Evolutionary conservation across 2,797 vertebrate species (phyloP).

Genomic region (Hyperoplus lanceolatus): DNA sequence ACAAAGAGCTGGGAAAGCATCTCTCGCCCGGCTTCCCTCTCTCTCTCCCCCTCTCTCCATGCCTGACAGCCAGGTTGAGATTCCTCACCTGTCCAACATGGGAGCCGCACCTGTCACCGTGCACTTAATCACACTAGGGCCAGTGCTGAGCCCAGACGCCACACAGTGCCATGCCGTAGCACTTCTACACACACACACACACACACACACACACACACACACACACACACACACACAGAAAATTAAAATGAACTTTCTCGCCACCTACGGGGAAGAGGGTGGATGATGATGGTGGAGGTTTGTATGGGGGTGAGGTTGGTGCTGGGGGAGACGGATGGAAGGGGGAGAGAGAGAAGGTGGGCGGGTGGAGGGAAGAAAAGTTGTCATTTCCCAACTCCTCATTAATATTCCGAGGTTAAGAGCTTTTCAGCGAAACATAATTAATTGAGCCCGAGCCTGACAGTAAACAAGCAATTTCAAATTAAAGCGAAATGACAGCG

Average conservation of each 20-base stretch:
- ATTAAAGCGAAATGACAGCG: constrained; percentile 99
- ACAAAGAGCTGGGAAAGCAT: constrained; percentile 78
- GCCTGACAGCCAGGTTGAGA: constrained; percentile 87
- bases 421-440: constrained; percentile 99
- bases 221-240: constrained; percentile 71
- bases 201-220: constrained; percentile 35
- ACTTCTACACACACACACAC: constrained; percentile 27
- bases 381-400: constrained; percentile 99
- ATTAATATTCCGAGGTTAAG: constrained; percentile 99
- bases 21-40: constrained; percentile 48
- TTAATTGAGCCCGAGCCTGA: constrained; percentile 99
- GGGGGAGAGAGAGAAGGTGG: constrained; percentile 47
- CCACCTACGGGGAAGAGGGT: constrained; percentile 85
- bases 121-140: constrained; percentile 88
- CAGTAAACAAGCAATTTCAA: constrained; percentile 99
- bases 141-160: constrained; percentile 77
- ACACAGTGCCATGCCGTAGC: constrained; percentile 58
- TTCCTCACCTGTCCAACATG: constrained; percentile 89
- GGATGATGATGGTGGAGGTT: constrained; percentile 75
- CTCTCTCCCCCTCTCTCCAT: constrained; percentile 58
- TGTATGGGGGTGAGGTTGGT: constrained; percentile 69
- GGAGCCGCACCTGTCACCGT: constrained; percentile 88
- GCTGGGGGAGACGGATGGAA: constrained; percentile 63
- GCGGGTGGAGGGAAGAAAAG: constrained; percentile 77
- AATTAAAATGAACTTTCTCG: constrained; percentile 99